Base-by-base conservation (phyloP, 2,797 vertebrate species). In the Siniperca obscura region DNA sequence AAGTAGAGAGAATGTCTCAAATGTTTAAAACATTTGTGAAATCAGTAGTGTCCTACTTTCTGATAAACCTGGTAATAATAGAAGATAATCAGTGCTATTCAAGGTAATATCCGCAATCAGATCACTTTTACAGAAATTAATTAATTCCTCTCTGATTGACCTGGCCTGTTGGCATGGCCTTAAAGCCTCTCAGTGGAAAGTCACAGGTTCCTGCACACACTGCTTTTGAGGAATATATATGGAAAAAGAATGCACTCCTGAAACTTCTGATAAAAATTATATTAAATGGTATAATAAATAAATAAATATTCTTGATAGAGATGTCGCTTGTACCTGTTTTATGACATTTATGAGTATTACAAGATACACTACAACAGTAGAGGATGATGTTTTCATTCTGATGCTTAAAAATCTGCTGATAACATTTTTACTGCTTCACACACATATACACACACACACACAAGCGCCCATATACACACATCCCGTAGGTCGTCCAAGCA, bases 361-460 rank as follows among this genome's bases (percentile, higher is more conserved):
- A 64, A 36, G 22, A 73, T 46, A 50, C 7, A 12, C 40, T 42
- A 14, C 2, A 56, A 12, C 2, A 72, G 25, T 19, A 44, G 11
- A 74, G 19, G 22, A 22, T 52, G 2, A 38, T 68, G 27, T 66
- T 65, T 60, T 50, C 48, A 21, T 8, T 50, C 48, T 21, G 48
- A 50, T 50, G 19, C 48, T 50, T 50, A 50, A 50, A 50, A 50
- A 50, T 50, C 19, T 50, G 19, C 48, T 50, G 19, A 50, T 50
- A 50, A 50, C 1, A 50, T 21, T 48, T 17, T 77, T 52, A 71
- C 52, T 17, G 11, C 50, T 40, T 81, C 55, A 38, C 42, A 64
- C 53, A 60, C 48, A 62, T 76, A 77, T 7, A 70, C 40, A 74
- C 56, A 70, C 44, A 53, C 30, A 53, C 21, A 61, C 64, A 74